Conservation (phyloP, 2,113 vertebrate genomes). For the Thinocorus orbignyianus region DNA sequence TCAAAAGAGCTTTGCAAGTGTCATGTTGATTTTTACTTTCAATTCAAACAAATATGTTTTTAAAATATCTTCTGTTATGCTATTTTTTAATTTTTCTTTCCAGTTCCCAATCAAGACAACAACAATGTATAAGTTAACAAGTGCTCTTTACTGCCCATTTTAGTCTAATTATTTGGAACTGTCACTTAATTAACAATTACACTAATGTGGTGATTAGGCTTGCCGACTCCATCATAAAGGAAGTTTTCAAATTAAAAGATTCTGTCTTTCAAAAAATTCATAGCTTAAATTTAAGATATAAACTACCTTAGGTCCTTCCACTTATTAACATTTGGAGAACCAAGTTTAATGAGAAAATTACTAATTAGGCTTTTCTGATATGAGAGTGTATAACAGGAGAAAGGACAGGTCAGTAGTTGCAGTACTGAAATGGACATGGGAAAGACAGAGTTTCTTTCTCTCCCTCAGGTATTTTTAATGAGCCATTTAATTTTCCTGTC, state of each 20-base stretch:
- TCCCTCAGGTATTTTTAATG: not conserved
- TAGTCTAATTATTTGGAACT: not conserved
- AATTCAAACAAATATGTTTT: not conserved
- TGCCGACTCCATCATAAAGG: not conserved
- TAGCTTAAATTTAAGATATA: not conserved
- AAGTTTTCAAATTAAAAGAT: not conserved
- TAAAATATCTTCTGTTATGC: not conserved
- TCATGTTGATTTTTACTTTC: not conserved
- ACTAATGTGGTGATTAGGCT: not conserved
- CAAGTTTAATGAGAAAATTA: not conserved
- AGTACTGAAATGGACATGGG: not conserved
- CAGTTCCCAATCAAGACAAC: not conserved
- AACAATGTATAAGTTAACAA: not conserved
- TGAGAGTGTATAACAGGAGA: not conserved
- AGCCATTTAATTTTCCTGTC: not conserved
- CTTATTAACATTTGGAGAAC: not conserved
- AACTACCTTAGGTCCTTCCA: not conserved
- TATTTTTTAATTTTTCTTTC: not conserved
- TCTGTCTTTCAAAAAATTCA: not conserved
- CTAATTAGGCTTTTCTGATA: not conserved
- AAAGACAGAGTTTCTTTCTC: not conserved
- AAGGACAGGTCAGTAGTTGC: not conserved
- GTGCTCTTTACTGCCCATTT: not conserved
- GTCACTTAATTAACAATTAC: not conserved
- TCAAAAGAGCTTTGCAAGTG: not conserved